Base-by-base conservation (phyloP, 2,888 invertebrate species). In the Diaprepes abbreviatus region DNA sequence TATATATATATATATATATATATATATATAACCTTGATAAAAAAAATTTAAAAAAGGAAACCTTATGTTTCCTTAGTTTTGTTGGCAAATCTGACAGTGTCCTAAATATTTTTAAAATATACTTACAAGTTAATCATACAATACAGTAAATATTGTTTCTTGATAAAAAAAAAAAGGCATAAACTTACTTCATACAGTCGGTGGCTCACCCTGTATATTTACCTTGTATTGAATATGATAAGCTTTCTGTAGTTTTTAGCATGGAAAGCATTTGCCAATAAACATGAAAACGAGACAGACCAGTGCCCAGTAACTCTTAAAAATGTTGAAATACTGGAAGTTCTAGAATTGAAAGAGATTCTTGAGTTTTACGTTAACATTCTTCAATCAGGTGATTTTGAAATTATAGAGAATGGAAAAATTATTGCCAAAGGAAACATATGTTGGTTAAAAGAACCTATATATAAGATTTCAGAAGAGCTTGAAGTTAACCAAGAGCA, bases 231-330 rank as follows among this genome's bases (percentile, higher is more conserved):
- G 7, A 19, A 19, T 14, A 52, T n/a, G 28, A 24, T 24, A 19
- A 52, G 3, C 12, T 38, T 14, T 45, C 28, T 67, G 60, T 24
- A 68, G 68, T 48, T 57, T 50, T 28, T 68, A 31, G 68, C 36
- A 14, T 68, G 63, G 68, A 28, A 48, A 17, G 50, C 58, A 1
- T 63, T 57, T 21, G 50, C 68, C 14, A 24, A 28, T 9, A 50
- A 57, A 19, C 16, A 17, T 1, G 38, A 48, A 21, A 17, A 3
- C 10, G 9, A 57, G 19, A 24, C 57, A 12, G 48, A 63, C n/a
- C 35, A 62, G 5, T 40, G 50, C 1, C 60, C 68, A 19, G 63
- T 68, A 6, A 14, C 28, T 7, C 35, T 68, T n/a, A 28, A 58
- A 40, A 50, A 24, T 12, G 6, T 63, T 0, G 24, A 48, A 12